A percentile compares a stretch with the other conserved stretches of the same genome.
phyloP scores from a whole-genome alignment of 2,113 vertebrate genomes.

The Dromaius novaehollandiae region DNA sequence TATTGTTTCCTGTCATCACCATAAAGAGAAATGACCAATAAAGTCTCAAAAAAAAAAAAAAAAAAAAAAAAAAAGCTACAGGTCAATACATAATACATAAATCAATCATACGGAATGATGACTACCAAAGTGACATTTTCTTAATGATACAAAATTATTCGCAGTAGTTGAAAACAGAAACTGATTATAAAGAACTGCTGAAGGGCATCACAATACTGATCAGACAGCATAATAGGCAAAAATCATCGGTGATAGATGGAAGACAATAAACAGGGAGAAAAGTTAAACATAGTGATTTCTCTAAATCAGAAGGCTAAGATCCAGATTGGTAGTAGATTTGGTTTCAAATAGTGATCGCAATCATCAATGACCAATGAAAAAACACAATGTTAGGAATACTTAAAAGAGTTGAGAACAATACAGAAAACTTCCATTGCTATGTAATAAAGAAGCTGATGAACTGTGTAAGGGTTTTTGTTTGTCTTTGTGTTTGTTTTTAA shows the following conservation, averaged over 20 bases:
- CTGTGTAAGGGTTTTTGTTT: background rate
- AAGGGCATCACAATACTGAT: background rate
- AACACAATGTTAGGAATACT: background rate
- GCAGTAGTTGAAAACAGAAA: background rate
- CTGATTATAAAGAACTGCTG: background rate
- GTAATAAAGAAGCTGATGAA: background rate
- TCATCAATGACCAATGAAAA: background rate
- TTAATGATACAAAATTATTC: background rate
- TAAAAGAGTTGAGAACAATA: background rate
- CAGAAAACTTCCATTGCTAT: background rate
- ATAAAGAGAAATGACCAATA: background rate
- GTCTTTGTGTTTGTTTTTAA: background rate
- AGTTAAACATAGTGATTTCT: background rate
- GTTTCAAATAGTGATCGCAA: too few species aligned
- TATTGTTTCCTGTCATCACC: background rate
- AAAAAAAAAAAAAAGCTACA: background rate
- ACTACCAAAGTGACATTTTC: background rate
- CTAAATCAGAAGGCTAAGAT: background rate
- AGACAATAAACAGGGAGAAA: background rate
- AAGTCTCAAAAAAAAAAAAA: background rate
- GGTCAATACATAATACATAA: background rate
- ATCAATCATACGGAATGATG: background rate
- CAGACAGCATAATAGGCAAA: background rate
- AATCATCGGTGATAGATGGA: background rate
- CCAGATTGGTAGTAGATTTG: too few species aligned